Conservation (phyloP, 2,113 vertebrate species). For the Corapipo altera region DNA sequence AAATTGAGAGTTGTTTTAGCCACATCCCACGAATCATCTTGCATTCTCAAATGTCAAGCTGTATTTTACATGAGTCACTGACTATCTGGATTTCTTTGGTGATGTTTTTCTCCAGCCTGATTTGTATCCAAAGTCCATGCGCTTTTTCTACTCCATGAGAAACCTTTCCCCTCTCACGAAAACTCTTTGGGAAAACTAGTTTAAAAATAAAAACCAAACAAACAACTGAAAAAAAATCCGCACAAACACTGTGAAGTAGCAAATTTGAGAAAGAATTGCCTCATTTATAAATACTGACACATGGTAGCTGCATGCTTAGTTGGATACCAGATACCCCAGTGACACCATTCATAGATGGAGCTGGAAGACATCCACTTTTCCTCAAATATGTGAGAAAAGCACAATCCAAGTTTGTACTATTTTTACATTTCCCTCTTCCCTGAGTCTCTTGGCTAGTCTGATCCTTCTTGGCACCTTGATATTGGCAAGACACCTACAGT, state of each 20-base stretch:
- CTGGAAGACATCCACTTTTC: not conserved
- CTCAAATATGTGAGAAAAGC: not conserved
- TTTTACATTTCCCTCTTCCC: not conserved
- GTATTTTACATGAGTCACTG: not conserved
- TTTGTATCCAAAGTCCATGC: not conserved
- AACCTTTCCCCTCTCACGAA: not conserved
- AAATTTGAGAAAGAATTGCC: not conserved
- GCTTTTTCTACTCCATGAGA: not conserved
- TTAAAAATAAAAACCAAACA: not conserved
- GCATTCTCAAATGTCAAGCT: not conserved
- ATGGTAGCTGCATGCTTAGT: not conserved
- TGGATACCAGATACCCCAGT: not conserved
- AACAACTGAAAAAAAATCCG: not conserved
- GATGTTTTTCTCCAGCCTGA: not conserved
- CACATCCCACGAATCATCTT: slow-evolving; percentile 9
- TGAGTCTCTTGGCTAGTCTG: not conserved
- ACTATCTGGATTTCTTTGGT: not conserved
- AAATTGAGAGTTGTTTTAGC: not conserved
- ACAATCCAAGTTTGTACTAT: not conserved
- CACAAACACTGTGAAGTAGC: not conserved
- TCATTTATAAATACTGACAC: not conserved
- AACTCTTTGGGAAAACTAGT: not conserved
- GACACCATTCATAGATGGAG: not conserved
- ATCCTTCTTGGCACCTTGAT: not conserved
- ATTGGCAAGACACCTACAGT: not conserved